These are phyloP conservation scores for Drosophila serrata DNA, from an alignment of 1,140 invertebrate genomes.

Conservation along the genomic window DNA sequence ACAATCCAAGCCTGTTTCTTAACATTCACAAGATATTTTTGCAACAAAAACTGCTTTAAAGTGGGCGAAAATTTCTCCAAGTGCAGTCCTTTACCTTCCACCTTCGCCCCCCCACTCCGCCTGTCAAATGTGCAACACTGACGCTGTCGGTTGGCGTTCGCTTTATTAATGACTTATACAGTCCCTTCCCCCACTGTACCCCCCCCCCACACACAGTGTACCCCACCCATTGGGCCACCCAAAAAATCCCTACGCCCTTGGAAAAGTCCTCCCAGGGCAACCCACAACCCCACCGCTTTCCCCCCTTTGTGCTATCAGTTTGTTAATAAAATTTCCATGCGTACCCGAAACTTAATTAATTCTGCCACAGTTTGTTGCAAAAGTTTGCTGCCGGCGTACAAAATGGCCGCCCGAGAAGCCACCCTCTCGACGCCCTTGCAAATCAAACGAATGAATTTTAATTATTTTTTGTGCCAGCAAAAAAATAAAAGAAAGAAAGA, in stretches of 20 bases:
- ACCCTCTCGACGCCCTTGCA: slow-evolving; percentile 20
- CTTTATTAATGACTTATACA: slow-evolving; percentile 85
- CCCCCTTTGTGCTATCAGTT: slow-evolving; percentile 28
- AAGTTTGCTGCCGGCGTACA: slow-evolving; percentile 54
- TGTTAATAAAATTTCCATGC: slow-evolving; percentile 80
- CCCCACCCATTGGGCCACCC: neutral
- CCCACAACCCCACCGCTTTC: neutral
- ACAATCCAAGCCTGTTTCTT: no score
- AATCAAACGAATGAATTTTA: slow-evolving; percentile 83
- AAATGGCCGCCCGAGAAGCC: slow-evolving; percentile 57
- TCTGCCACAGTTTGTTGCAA: slow-evolving; percentile 75
- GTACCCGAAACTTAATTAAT: slow-evolving; percentile 83
- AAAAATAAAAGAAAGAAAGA: neutral
- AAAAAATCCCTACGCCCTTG: slow-evolving; percentile 9
- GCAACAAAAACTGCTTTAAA: no score
- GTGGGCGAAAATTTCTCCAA: neutral
- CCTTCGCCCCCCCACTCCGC: slow-evolving; percentile 1
- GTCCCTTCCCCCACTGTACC: slow-evolving; percentile 47
- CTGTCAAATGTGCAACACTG: slow-evolving; percentile 49
- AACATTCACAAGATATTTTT: no score
- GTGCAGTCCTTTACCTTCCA: slow-evolving; percentile 10
- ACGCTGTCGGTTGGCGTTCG: slow-evolving; percentile 67
- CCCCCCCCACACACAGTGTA: slow-evolving; percentile 30
- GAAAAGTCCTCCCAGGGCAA: neutral
- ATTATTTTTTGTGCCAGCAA: slow-evolving; percentile 70